A percentile compares a stretch with the other conserved stretches of the same genome.
Conservation (phyloP, 2,113 vertebrate genomes). For the Xiphorhynchus elegans region DNA sequence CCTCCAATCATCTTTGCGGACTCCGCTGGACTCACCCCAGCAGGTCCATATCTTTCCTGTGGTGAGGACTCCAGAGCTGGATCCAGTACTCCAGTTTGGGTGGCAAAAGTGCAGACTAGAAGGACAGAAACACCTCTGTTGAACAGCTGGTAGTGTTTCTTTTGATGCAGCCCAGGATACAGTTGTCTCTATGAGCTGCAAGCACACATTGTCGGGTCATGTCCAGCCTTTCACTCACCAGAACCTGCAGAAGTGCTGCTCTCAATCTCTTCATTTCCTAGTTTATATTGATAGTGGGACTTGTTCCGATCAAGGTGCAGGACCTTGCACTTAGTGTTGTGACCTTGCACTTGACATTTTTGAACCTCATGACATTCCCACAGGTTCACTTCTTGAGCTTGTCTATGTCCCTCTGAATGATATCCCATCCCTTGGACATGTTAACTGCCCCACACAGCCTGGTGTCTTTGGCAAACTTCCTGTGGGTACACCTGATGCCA, state of each 20-base stretch:
- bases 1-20: neutral
- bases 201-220: rapidly evolving
- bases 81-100: neutral
- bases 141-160: neutral
- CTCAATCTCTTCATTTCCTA: neutral
- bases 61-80: neutral
- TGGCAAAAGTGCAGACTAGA: neutral
- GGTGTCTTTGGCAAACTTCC: neutral
- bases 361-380: neutral
- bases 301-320: rapidly evolving
- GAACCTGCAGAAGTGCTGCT: neutral
- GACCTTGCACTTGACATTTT: neutral
- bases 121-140: neutral
- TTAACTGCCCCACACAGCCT: neutral
- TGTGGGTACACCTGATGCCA: neutral
- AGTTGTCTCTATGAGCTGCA: neutral
- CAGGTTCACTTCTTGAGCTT: neutral
- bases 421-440: rapidly evolving
- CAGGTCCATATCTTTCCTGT: neutral
- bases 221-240: neutral
- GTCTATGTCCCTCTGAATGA: rapidly evolving
- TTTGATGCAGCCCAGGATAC: neutral
- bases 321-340: neutral
- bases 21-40: neutral
- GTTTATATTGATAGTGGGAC: rapidly evolving